Evolutionary conservation across 2,113 vertebrate genomes (phyloP).

Genomic region (Heteronetta atricapilla): DNA sequence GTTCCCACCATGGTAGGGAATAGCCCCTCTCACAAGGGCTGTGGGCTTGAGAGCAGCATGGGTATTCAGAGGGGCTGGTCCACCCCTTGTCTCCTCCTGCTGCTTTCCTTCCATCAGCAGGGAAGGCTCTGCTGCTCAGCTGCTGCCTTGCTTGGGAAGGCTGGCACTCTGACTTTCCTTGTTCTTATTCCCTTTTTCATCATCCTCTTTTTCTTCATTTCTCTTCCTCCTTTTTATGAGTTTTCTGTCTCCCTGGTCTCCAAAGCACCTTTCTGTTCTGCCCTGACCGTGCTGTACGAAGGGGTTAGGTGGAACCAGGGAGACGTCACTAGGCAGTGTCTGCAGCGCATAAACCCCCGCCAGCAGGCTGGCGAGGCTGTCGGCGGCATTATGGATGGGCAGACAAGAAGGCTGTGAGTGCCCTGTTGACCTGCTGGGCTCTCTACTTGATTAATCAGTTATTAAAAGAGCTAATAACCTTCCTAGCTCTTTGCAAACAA

Average conservation of each 20-base stretch:
- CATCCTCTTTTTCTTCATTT: background rate
- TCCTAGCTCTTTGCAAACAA: background rate
- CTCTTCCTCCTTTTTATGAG: background rate
- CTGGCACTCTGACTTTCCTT: background rate
- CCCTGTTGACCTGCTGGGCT: background rate
- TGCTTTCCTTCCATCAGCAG: background rate
- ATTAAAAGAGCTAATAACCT: background rate
- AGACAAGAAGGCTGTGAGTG: background rate
- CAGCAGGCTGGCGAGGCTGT: rapidly evolving
- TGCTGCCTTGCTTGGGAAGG: background rate
- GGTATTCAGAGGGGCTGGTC: background rate
- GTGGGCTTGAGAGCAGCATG: too few species aligned
- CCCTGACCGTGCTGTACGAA: background rate
- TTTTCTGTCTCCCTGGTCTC: background rate
- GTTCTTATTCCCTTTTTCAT: background rate
- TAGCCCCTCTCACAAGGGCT: too few species aligned
- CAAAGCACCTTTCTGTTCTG: background rate
- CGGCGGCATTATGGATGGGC: background rate
- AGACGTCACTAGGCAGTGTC: background rate
- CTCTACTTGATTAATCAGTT: background rate
- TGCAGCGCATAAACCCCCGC: background rate
- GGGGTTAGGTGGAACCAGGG: background rate
- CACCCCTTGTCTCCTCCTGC: background rate
- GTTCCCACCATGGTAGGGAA: too few species aligned
- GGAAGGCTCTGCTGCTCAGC: background rate